These are phyloP conservation scores for Hirtodrosophila cameraria DNA, from an alignment of 2,888 invertebrate genomes.

Conservation along the genomic window DNA sequence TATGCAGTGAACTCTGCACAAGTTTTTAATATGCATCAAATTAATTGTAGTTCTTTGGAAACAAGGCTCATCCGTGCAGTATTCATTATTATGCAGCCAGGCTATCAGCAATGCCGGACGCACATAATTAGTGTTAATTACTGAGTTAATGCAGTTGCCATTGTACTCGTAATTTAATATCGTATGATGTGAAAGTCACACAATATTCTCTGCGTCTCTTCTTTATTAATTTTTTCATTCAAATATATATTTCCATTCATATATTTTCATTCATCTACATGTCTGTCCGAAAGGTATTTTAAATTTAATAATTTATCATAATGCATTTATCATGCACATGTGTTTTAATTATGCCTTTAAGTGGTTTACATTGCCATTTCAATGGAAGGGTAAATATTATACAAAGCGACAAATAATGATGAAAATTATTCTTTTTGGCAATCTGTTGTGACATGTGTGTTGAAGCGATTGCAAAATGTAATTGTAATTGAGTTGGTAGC, in stretches of 20 bases:
- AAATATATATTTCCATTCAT: neutral
- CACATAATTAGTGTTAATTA: conserved; percentile 76
- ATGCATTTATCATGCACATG: conserved; percentile 51
- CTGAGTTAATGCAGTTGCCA: conserved; percentile 71
- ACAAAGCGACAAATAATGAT: conserved; percentile 2
- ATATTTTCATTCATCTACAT: too few relatives aligned
- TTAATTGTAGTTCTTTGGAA: conserved; percentile 43
- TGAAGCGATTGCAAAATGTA: too few relatives aligned
- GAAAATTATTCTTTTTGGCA: too few relatives aligned
- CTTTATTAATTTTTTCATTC: conserved; percentile 3
- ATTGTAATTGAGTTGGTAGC: too few relatives aligned
- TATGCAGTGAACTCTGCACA: too few relatives aligned
- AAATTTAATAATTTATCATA: conserved; percentile 33
- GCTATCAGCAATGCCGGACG: conserved; percentile 54
- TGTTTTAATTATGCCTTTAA: conserved; percentile 67
- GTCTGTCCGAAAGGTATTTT: conserved; percentile 2
- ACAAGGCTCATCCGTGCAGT: conserved; percentile 1
- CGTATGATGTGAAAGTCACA: conserved; percentile 18
- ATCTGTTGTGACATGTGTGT: too few relatives aligned
- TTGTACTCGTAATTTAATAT: conserved; percentile 57
- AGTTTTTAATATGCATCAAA: conserved; percentile 58
- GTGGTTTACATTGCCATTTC: conserved; percentile 47
- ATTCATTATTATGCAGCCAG: conserved; percentile 37
- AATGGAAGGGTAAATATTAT: conserved; percentile 10
- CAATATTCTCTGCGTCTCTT: neutral